Evolutionary conservation across 2,797 vertebrate genomes (phyloP).

Genomic region (Pteropus rufus): DNA sequence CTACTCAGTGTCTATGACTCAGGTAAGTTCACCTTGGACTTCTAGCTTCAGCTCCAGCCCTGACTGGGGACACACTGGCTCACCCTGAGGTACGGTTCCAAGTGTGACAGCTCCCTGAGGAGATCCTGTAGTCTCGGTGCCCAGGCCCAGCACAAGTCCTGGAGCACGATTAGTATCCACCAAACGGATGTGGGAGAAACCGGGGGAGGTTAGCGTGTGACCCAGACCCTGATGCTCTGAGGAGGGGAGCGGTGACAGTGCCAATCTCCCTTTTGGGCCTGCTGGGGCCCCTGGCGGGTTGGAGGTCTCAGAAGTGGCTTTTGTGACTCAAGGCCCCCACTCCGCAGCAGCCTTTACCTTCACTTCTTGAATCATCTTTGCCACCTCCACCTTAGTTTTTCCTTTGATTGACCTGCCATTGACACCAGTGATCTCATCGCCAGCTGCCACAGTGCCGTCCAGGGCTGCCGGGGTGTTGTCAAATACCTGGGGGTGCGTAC

Average conservation of each 20-base stretch:
- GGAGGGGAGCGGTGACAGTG: too few relatives aligned
- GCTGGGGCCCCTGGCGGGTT: neutral
- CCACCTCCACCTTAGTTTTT: constrained; percentile 98
- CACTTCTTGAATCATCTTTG: constrained; percentile 99
- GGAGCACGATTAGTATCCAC: neutral
- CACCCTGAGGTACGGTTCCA: fast-evolving
- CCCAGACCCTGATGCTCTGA: fast-evolving
- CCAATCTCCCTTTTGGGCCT: neutral
- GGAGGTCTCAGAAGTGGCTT: too few relatives aligned
- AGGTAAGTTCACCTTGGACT: neutral
- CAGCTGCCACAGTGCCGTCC: constrained; percentile 94
- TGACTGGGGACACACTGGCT: neutral
- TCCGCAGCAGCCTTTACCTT: constrained; percentile 84
- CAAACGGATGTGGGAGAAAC: fast-evolving
- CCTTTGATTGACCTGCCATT: constrained; percentile 97
- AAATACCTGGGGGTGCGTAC: constrained; percentile 87
- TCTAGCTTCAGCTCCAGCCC: neutral
- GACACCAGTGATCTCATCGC: constrained; percentile 97
- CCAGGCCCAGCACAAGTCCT: neutral
- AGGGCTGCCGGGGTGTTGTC: constrained; percentile 96
- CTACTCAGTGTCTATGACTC: neutral
- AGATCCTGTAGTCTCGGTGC: neutral
- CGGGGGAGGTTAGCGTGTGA: neutral
- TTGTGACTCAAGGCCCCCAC: neutral
- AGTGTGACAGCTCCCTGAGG: neutral